Base-by-base conservation (phyloP, 2,888 invertebrate species). In the Disparrhopalites patrizii region DNA sequence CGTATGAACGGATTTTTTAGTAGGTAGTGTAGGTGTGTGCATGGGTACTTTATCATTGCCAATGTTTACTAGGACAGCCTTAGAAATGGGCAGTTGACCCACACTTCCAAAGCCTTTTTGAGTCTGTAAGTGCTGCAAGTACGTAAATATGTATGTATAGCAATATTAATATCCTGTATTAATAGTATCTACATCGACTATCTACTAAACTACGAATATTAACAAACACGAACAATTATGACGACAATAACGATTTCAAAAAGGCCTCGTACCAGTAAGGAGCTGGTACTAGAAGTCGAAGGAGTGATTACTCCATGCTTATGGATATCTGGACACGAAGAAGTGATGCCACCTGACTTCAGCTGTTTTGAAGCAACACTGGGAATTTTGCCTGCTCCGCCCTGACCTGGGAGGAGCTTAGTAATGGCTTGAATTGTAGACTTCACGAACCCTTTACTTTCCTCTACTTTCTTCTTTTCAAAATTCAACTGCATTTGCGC, bases 381-480 rank as follows among this genome's bases (percentile, higher is more conserved):
- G 20, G 50, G 50, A 50, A 13, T 50, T n/a, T 2, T 63, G 54
- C 31, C 36, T 1, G n/a, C 7, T 58, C 3, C 15, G 25, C n/a
- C n/a, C 23, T 36, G n/a, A 3, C 38, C 30, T 25, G 33, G 56
- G 31, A 56, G 10, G 13, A 18, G 33, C 15, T 51, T 36, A 23
- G 27, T n/a, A 28, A 36, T 30, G 2, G 31, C 36, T 47, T 47
- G 40, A 3, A 47, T 50, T 40, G 38, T 15, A 38, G 31, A n/a
- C 23, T 63, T 47, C 23, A 56, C 58, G 3, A 54, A 57, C 8
- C 56, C 61, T 43, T 56, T 57, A 1, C 55, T 62, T n/a, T 1
- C 27, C 2, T 55, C 64, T 50, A n/a, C 68, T 63, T 43, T 40
- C 38, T 51, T 52, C 27, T 36, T 51, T 27, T 62, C 38, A 27